A percentile compares a stretch with the other conserved stretches of the same genome.
phyloP scores from a whole-genome alignment of 2,888 invertebrate species.

The Catocala nupta region DNA sequence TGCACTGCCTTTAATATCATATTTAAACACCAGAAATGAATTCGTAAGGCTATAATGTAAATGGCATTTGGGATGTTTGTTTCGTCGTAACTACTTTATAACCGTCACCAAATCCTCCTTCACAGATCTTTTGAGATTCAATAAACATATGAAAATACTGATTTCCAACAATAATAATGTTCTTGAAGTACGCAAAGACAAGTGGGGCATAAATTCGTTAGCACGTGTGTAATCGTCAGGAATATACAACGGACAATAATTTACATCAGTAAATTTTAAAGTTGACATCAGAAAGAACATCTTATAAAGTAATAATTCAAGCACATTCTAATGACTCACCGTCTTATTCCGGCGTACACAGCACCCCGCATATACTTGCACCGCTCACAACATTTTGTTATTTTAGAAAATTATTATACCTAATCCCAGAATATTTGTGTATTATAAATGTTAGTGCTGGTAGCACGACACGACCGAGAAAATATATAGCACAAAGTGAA shows the following conservation, averaged over 20 bases:
- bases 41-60: conserved; percentile 23
- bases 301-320: conserved; percentile 82
- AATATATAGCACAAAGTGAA: no score
- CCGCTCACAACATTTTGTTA: conserved; percentile 1
- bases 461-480: no score
- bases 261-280: conserved; percentile 84
- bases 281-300: conserved; percentile 86
- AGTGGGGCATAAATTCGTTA: conserved; percentile 83
- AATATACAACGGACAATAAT: conserved; percentile 77
- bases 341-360: conserved; percentile 44
- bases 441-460: no score
- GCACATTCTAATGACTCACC: conserved; percentile 72
- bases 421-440: no score
- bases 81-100: conserved; percentile 70
- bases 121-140: conserved; percentile 74
- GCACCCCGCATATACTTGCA: conserved; percentile 16
- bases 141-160: conserved; percentile 82
- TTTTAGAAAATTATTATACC: background rate
- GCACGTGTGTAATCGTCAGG: conserved; percentile 82
- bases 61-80: conserved; percentile 51
- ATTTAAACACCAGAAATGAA: conserved; percentile 32
- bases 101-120: conserved; percentile 71
- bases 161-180: conserved; percentile 77
- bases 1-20: conserved; percentile 28
- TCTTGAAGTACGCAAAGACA: conserved; percentile 76